These are phyloP conservation scores for Colistium nudipinnis DNA, from an alignment of 2,113 vertebrate genomes.

Conservation along the genomic window DNA sequence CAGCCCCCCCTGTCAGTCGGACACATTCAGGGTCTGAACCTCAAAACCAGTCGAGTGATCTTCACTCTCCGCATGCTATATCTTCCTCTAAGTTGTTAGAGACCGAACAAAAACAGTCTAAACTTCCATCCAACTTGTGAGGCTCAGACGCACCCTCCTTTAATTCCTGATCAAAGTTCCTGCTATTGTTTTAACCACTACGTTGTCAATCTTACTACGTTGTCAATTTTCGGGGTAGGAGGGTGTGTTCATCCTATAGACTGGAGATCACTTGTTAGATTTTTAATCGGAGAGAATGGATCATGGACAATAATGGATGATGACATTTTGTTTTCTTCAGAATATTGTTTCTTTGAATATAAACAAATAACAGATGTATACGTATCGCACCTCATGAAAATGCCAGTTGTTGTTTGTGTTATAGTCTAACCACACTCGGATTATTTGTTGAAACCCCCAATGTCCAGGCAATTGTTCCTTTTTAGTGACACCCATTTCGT, in stretches of 20 bases:
- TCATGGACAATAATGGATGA: constrained; percentile 33
- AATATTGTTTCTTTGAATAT: constrained; percentile 61
- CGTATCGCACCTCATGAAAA: constrained; percentile 64
- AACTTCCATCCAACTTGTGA: constrained; percentile 96
- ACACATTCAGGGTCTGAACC: constrained; percentile 87
- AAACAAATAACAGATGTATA: constrained; percentile 25
- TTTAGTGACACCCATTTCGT: constrained; percentile 51
- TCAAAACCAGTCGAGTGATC: constrained; percentile 57
- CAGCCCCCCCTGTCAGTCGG: constrained; percentile 85
- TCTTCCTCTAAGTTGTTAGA: constrained; percentile 77
- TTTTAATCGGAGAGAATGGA: constrained; percentile 65
- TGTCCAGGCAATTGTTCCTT: constrained; percentile 41
- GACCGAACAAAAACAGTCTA: constrained; percentile 86
- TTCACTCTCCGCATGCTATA: constrained; percentile 44
- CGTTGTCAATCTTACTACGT: constrained; percentile 40
- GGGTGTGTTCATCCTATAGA: constrained; percentile 67
- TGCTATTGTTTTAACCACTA: constrained; percentile 46
- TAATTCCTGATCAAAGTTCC: constrained; percentile 41
- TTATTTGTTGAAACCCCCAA: constrained; percentile 61
- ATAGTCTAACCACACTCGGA: constrained; percentile 56
- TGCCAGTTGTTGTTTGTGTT: constrained; percentile 63
- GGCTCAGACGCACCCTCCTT: constrained; percentile 74
- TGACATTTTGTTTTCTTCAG: constrained; percentile 58
- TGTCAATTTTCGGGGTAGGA: constrained; percentile 49
- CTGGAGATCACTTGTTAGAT: constrained; percentile 48